Base-by-base conservation (phyloP, 1,140 invertebrate genomes). In the Brachionus koreanus region DNA sequence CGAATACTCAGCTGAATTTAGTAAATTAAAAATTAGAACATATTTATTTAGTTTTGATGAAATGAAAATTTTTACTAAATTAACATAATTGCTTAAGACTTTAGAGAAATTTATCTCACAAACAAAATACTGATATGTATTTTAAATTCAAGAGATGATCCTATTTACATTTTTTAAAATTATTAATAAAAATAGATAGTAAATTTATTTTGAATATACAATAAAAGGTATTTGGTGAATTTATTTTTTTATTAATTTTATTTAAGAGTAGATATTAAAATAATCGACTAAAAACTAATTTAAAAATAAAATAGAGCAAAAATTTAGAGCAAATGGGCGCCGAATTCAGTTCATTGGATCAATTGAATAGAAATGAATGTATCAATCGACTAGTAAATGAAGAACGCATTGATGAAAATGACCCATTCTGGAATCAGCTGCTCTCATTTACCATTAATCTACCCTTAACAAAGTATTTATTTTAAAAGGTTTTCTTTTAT, bases 341-440 rank as follows among this genome's bases (percentile, higher is more conserved):
- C 57, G 92, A 93, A 84, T 91, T 94, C 83, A 95, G 93, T 88
- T 92, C 91, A 85, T 92, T 94, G 85, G 92, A 91, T 79, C 93
- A 96, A 85, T 89, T 97, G 76, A 91, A 92, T 57, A 91, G 91
- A 79, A 98, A 97, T 90, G 92, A 93, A 84, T 92, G 93, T 85
- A 88, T 98, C 37, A 89, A 91, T 76, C 90, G 91, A 75, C 94
- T 98, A 86, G 92, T 93, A 83, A 92, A 93, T 0, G 91, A 91
- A 63, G 92, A 94, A 83, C 86, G 92, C 12, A 93, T 98, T 85
- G 90, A 92, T n/a, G 90, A 91, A 25, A 95, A 95, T 89, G 94
- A 97, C 89, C 92, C 93, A 10, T 97, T 95, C 87, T 98, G 96
- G 96, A 95, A 95, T 86, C 92, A 93, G 84, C 91, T 98, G 75